Base-by-base conservation (phyloP, 92 coral and sea anemone genomes). In the Muricea muricata region DNA sequence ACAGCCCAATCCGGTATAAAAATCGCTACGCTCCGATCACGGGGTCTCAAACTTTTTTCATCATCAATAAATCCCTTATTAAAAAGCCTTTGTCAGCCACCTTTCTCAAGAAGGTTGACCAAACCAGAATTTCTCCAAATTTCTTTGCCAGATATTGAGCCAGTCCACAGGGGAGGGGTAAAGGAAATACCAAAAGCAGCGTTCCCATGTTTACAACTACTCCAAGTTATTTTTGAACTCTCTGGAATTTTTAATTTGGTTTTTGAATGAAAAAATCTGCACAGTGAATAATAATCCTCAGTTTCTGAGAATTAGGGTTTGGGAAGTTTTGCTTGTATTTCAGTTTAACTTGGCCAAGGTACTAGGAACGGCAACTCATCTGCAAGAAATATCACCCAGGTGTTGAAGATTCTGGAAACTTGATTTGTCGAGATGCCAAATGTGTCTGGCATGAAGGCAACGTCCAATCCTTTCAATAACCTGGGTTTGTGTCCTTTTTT, bases 401-500 rank as follows among this genome's bases (percentile, higher is more conserved):
- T 75, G 32, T 61, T 75, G 20, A 47, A 75, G 25, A 75, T 52
- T 15, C 81, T 33, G 52, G 81, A 76, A 76, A 76, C 81, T 14
- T 76, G 81, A 14, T 67, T 39, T 12, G 81, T 67, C 24, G 66
- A 78, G 55, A 78, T 66, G 28, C 37, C 28, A 78, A 78, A 78
- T n/a, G 84, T 78, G 33, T 78, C 84, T 6, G 84, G 58, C n/a
- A 73, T 18, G 60, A 76, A 60, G 40, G 56, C 3, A 14, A 88
- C 85, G 52, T 84, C 88, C 18, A 90, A 83, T 39, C 86, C 83
- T 87, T 83, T 14, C 12, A 79, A 48, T 47, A n/a, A n/a, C 26
- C 69, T 48, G 29, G 76, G 37, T 35, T 15, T 31, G 41, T 61
- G 54, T 25, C 61, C 76, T n/a, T 25, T 60, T 80, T 65, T 60